Evolutionary conservation across 92 coral and sea anemone genomes (phyloP).

Genomic region (Umimayanthus chanpuru): DNA sequence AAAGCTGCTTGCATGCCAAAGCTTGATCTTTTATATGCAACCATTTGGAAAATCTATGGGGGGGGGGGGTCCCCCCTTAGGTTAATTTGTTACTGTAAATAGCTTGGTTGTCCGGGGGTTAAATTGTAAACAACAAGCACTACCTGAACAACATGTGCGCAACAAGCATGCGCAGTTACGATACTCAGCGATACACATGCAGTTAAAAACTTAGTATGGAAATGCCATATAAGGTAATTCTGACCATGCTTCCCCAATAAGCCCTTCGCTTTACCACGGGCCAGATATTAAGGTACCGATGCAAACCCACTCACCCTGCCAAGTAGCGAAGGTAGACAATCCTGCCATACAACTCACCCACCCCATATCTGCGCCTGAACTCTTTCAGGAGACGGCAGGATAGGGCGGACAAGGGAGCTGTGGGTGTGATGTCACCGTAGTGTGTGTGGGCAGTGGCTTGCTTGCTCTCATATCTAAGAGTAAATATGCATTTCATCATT

Average conservation of each 20-base stretch:
- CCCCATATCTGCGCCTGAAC: conserved; percentile 87
- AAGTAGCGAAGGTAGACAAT: conserved; percentile 72
- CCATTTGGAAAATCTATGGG: no score
- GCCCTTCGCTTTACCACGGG: background rate
- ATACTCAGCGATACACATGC: no score
- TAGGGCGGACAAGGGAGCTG: conserved; percentile 72
- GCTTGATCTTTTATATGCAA: no score
- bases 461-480: conserved; percentile 59
- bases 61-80: no score
- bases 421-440: conserved; percentile 70
- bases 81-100: no score
- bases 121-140: no score
- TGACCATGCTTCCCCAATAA: background rate
- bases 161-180: no score
- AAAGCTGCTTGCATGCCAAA: no score
- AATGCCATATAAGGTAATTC: background rate
- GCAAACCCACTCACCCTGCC: conserved; percentile 66
- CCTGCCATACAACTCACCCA: conserved; percentile 78
- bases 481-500: no score
- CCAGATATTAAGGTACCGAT: background rate
- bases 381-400: conserved; percentile 83
- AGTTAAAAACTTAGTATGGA: no score
- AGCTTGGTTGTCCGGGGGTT: no score
- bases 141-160: no score
- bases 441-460: conserved; percentile 57